phyloP scores from a whole-genome alignment of 2,113 vertebrate species.

The Oxyura jamaicensis region DNA sequence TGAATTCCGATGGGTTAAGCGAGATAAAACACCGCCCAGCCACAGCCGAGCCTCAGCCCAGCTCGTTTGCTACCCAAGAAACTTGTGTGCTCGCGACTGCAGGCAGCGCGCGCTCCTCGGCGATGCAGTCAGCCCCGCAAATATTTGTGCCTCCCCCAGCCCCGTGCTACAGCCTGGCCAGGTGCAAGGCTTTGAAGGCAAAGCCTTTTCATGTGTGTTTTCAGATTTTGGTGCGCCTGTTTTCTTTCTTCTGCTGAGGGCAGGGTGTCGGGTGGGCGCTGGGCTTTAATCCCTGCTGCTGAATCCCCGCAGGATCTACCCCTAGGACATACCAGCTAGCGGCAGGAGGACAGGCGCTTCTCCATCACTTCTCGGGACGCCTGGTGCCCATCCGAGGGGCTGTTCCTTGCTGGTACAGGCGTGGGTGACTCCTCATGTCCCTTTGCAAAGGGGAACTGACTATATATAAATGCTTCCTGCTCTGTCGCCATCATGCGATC shows the following conservation, averaged over 20 bases:
- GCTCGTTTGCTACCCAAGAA: background rate
- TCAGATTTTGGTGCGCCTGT: background rate
- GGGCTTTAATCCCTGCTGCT: background rate
- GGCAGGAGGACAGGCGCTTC: background rate
- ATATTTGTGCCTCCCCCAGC: accelerated
- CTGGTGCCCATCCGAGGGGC: accelerated
- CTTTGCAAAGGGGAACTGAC: background rate
- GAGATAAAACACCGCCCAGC: background rate
- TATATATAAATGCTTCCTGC: background rate
- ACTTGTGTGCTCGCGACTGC: background rate
- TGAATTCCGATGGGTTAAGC: background rate
- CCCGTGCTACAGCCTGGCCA: background rate
- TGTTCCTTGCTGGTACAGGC: background rate
- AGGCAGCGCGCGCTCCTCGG: background rate
- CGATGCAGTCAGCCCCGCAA: background rate
- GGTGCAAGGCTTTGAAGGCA: background rate
- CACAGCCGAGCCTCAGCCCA: background rate
- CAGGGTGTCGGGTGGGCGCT: background rate
- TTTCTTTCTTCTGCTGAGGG: background rate
- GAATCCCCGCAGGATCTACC: background rate
- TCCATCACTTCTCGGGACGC: background rate
- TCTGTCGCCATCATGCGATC: accelerated
- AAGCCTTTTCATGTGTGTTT: background rate
- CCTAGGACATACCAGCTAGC: background rate
- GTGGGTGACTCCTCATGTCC: background rate